Base-by-base conservation (phyloP, 1,140 invertebrate genomes). In the Drosophila neocordata region DNA sequence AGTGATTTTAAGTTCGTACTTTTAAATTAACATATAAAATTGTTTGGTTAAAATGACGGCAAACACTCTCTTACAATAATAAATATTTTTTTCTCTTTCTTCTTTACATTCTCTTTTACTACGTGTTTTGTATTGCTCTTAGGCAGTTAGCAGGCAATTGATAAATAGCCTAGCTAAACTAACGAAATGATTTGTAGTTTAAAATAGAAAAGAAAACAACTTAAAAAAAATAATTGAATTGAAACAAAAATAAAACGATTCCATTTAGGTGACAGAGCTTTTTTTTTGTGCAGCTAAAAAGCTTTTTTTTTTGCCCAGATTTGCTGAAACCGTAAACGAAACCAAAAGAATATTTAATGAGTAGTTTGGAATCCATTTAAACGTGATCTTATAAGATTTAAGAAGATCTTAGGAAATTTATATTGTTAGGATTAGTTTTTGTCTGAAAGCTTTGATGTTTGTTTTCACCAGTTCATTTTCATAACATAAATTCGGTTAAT, bases 1-100 rank as follows among this genome's bases (percentile, higher is more conserved):
- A 22, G 65, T 27, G 52, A 22, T 41, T 27, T 67, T 27, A 58
- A 66, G 63, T 37, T 53, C 61, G 63, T 73, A 58, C 61, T 55
- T 57, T 76, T 69, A 51, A 78, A 87, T 78, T 78, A 81, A 69
- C 82, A 87, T 78, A 81, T 72, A 83, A 83, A 76, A 69, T 65
- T 79, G 70, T 70, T 66, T 67, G 70, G 48, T 13, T 13, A 7
- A 44, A 13, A 63, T 71, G 55, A 57, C 57, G 58, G 27, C 5
- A n/a, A 55, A 31, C 12, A 53, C 5, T 53, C 12, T 48, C 44
- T 18, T 20, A 48, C 15, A 20, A 48, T n/a, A n/a, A n/a, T n/a
- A n/a, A n/a, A n/a, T n/a, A 48, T 9, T 27, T 11, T 5, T 22
- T 53, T 12, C 51, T 24, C 51, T 20, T 4, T 48, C 6, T 18